phyloP scores from a whole-genome alignment of 2,113 vertebrate genomes.

The Erpornis zantholeuca region DNA sequence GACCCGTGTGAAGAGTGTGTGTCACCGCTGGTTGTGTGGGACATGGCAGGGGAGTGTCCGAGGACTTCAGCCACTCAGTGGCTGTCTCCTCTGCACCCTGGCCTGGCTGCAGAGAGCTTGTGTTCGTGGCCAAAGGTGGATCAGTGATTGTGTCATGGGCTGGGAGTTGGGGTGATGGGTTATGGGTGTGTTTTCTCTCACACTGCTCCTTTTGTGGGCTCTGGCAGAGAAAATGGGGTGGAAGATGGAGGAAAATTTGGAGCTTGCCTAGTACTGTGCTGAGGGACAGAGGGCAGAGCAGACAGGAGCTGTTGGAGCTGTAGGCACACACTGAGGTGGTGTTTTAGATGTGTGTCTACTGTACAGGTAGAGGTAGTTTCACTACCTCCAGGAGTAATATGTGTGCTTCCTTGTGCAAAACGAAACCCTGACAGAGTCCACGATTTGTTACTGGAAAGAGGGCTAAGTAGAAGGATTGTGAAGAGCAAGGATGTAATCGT shows the following conservation, averaged over 20 bases:
- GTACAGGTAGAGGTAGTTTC: neutral
- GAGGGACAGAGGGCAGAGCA: neutral
- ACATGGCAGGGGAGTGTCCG: neutral
- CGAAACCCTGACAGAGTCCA: neutral
- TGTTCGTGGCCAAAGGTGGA: neutral
- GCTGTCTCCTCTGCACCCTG: neutral
- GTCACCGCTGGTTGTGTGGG: neutral
- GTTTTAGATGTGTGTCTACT: neutral
- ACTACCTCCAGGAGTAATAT: neutral
- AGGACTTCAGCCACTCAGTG: neutral
- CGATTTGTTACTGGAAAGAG: neutral
- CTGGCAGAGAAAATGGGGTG: neutral
- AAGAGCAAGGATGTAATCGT: neutral
- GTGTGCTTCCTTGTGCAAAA: neutral
- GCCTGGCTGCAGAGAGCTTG: neutral
- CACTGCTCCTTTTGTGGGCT: neutral
- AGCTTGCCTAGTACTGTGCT: neutral
- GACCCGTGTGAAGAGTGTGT: neutral
- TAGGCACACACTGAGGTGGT: neutral
- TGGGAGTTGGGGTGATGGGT: neutral
- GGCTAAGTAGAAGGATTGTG: neutral
- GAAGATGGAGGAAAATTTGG: neutral
- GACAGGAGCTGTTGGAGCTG: neutral
- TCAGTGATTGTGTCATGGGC: accelerated
- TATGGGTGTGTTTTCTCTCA: neutral